Percentiles rank a stretch among this genome's conserved stretches.
Evolutionary conservation across 2,888 invertebrate genomes (phyloP).

Genomic region (Nowickia ferox): DNA sequence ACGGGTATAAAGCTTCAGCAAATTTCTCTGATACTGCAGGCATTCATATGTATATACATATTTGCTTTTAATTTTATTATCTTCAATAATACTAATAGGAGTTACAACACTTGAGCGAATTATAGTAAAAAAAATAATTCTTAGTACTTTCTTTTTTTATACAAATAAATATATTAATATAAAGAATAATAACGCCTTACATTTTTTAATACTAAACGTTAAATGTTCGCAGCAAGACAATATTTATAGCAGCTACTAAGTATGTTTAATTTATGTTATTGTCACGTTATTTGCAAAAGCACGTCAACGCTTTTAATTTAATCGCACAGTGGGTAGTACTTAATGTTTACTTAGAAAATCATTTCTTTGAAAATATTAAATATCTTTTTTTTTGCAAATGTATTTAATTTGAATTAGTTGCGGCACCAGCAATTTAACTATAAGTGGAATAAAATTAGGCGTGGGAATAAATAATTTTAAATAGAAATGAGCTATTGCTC

Average conservation of each 20-base stretch:
- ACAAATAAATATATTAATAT: neutral
- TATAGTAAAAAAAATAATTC: no score
- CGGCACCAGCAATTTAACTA: neutral
- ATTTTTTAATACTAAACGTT: slow-evolving; percentile 14
- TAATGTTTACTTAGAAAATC: neutral
- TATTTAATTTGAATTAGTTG: no score
- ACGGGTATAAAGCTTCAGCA: no score
- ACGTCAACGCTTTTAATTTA: neutral
- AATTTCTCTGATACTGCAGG: no score
- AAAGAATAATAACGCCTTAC: neutral
- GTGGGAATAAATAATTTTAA: slow-evolving; percentile 14
- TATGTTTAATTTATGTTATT: slow-evolving; percentile 16
- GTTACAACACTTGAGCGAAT: no score
- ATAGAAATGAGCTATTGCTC: neutral
- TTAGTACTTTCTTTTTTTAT: neutral
- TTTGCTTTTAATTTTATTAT: no score
- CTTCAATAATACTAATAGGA: no score
- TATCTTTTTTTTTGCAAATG: no score
- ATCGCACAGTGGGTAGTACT: slow-evolving; percentile 1
- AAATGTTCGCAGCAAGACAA: neutral
- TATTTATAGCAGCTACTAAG: neutral
- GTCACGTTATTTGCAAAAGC: slow-evolving; percentile 30
- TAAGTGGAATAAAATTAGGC: neutral
- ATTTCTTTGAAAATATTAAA: neutral
- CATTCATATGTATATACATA: no score